These are phyloP conservation scores for Halictus ligatus DNA, from an alignment of 2,888 invertebrate genomes.

Conservation along the genomic window DNA sequence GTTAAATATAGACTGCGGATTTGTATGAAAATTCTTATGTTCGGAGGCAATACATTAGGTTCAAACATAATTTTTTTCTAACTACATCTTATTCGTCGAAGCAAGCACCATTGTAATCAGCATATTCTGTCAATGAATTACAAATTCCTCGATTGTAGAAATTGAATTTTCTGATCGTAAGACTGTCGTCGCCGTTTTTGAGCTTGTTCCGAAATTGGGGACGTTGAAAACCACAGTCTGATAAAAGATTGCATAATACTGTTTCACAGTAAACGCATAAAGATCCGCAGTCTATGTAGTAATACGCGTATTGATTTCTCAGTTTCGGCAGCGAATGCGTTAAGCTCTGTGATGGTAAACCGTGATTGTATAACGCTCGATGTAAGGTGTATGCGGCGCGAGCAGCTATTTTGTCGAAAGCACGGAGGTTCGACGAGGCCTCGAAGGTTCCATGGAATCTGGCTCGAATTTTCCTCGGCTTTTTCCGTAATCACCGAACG, in stretches of 20 bases:
- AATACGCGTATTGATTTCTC: not conserved
- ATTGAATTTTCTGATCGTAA: not conserved
- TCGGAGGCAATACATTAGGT: no score
- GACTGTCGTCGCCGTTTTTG: no score
- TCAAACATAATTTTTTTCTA: not conserved
- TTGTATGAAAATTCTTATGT: not conserved
- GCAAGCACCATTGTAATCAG: no score
- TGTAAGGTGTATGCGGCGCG: not conserved
- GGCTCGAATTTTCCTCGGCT: constrained; percentile 43
- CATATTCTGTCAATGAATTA: not conserved
- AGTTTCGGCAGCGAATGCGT: not conserved
- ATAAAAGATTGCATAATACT: no score
- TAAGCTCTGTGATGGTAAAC: not conserved
- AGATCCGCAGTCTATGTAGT: not conserved
- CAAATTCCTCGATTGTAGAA: not conserved
- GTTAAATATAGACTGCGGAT: not conserved
- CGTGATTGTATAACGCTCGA: not conserved
- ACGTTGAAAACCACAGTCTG: not conserved
- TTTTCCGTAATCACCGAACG: constrained; percentile 39
- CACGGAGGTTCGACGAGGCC: not conserved
- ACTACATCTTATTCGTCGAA: not conserved
- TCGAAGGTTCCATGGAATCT: constrained; percentile 5
- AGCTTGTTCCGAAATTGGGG: not conserved
- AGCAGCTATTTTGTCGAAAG: not conserved
- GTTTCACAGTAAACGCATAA: not conserved